Conservation (phyloP, 30 jellyfish, hydroid and myxozoan genomes). For the Aurelia aurita complex sp. Pacific region DNA sequence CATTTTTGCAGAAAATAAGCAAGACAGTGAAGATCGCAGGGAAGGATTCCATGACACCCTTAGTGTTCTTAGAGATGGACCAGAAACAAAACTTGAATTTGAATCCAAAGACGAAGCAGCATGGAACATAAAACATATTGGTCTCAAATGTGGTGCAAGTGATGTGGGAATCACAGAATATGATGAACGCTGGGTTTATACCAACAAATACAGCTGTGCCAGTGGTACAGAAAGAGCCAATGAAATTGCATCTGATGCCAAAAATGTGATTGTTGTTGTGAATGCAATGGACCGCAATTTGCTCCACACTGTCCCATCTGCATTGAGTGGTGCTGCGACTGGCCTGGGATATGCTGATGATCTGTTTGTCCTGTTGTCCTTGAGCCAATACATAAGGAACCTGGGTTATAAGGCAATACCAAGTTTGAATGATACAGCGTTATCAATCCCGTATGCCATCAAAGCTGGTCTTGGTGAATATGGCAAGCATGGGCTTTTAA, state of each 20-base stretch:
- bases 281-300: slow-evolving; percentile 58
- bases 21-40: slow-evolving; percentile 52
- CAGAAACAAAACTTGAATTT: slow-evolving; percentile 19
- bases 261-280: slow-evolving; percentile 22
- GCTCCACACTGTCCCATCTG: slow-evolving; percentile 71
- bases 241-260: slow-evolving; percentile 32
- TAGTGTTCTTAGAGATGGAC: slow-evolving; percentile 55
- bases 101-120: slow-evolving; percentile 46
- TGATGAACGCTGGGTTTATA: slow-evolving; percentile 55
- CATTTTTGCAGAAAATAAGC: slow-evolving; percentile 46
- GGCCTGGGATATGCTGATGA: slow-evolving; percentile 71
- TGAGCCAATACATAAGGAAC: slow-evolving; percentile 51
- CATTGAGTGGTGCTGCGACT: slow-evolving; percentile 69
- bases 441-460: slow-evolving; percentile 61
- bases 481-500: slow-evolving; percentile 59
- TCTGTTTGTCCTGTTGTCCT: slow-evolving; percentile 33
- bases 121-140: slow-evolving; percentile 38
- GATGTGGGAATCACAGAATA: slow-evolving; percentile 37
- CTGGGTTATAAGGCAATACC: slow-evolving; percentile 68
- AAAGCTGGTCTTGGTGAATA: slow-evolving; percentile 72
- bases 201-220: slow-evolving; percentile 38
- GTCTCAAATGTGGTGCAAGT: slow-evolving; percentile 45
- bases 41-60: slow-evolving; percentile 50
- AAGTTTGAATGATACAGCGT: slow-evolving; percentile 60
- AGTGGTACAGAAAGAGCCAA: slow-evolving; percentile 39